These are phyloP conservation scores for Watsonalla cultraria DNA, from an alignment of 2,888 invertebrate species.

Conservation along the genomic window DNA sequence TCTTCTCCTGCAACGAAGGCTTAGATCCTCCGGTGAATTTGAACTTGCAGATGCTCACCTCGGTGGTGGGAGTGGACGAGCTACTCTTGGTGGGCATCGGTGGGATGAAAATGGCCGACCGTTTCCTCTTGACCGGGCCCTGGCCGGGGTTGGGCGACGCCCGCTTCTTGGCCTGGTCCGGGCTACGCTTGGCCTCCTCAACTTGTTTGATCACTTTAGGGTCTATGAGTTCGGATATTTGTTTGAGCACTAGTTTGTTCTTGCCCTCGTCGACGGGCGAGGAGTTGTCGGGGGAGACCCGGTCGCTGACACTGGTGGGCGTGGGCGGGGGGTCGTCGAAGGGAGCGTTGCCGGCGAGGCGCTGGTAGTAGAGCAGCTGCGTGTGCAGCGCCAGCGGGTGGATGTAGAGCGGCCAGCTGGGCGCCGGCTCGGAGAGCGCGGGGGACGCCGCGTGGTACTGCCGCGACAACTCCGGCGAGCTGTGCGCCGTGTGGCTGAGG, in stretches of 20 bases:
- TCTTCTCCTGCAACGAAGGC: conserved; percentile 93
- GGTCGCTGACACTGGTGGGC: conserved; percentile 51
- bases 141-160: conserved; percentile 55
- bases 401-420: conserved; percentile 78
- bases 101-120: conserved; percentile 91
- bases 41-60: conserved; percentile 95
- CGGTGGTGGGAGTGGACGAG: conserved; percentile 87
- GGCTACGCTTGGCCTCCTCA: conserved; percentile 51
- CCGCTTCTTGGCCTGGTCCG: conserved; percentile 67
- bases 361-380: conserved; percentile 86
- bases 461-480: conserved; percentile 63
- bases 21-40: conserved; percentile 95
- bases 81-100: conserved; percentile 87
- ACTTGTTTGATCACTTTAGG: conserved; percentile 63
- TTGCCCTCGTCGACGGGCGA: conserved; percentile 66
- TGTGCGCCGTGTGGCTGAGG: conserved; percentile 56
- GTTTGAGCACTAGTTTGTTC: conserved; percentile 66
- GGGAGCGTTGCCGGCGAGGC: conserved; percentile 80
- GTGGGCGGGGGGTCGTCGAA: conserved; percentile 47
- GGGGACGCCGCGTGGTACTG: conserved; percentile 49
- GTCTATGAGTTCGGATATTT: conserved; percentile 67
- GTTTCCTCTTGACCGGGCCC: conserved; percentile 82
- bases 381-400: conserved; percentile 86
- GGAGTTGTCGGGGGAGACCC: conserved; percentile 37
- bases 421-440: conserved; percentile 61